Percentiles rank a stretch among this genome's conserved stretches.
Evolutionary conservation across 2,113 vertebrate species (phyloP).

Genomic region (Cygnus buccinator): DNA sequence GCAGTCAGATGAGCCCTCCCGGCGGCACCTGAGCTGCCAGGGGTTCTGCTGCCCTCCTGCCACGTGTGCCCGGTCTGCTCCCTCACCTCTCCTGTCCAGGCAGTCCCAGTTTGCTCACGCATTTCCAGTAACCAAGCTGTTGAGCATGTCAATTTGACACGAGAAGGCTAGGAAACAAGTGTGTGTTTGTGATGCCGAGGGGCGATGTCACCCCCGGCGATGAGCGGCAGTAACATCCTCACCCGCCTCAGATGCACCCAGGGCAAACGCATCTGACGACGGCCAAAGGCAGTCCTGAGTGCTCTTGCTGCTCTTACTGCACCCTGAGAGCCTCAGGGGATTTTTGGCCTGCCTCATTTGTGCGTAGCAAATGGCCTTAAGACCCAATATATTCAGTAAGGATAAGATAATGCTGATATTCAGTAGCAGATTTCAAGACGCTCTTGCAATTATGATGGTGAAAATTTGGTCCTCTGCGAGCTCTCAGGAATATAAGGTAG

Average conservation of each 20-base stretch:
- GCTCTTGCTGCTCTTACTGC: neutral
- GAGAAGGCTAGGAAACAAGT: neutral
- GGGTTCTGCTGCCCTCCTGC: neutral
- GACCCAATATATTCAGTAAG: neutral
- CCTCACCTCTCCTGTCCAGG: neutral
- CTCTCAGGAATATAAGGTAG: neutral
- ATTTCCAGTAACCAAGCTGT: neutral
- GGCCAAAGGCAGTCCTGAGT: neutral
- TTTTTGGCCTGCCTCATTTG: neutral
- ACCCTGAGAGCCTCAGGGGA: neutral
- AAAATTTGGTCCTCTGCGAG: neutral
- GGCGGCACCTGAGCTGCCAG: neutral
- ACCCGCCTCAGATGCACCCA: neutral
- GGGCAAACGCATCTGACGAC: neutral
- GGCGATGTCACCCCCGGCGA: neutral
- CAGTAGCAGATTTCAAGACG: neutral
- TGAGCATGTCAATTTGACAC: neutral
- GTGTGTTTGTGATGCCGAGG: neutral
- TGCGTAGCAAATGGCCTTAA: neutral
- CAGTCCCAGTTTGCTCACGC: rapidly evolving
- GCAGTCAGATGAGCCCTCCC: neutral
- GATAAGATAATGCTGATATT: neutral
- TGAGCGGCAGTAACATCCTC: neutral
- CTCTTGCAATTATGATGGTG: neutral
- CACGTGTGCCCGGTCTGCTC: neutral